phyloP scores from a whole-genome alignment of 2,888 invertebrate genomes.

The Drosophila merina region DNA sequence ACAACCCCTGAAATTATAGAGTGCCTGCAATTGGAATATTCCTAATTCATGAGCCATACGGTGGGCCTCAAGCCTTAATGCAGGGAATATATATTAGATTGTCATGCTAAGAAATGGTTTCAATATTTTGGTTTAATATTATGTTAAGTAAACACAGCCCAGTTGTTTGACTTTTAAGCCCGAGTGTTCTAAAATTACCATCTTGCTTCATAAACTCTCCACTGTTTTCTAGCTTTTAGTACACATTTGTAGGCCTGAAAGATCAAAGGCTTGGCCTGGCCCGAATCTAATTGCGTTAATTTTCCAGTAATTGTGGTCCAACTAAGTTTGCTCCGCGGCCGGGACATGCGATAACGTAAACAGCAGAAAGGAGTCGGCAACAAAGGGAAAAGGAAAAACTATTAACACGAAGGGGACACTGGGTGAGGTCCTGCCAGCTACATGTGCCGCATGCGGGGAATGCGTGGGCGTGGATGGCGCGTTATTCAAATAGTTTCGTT shows the following conservation, averaged over 20 bases:
- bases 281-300: conserved; percentile 72
- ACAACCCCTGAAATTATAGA: conserved; percentile 23
- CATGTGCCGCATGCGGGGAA: conserved; percentile 2
- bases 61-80: conserved; percentile 13
- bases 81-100: conserved; percentile 1
- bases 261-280: conserved; percentile 35
- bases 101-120: neutral
- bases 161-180: neutral
- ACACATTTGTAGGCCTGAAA: conserved; percentile 25
- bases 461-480: conserved; percentile 44
- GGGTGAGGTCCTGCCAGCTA: conserved; percentile 12
- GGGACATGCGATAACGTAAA: conserved; percentile 61
- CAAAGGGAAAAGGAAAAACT: conserved; percentile 60
- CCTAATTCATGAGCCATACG: conserved; percentile 29
- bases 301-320: conserved; percentile 70
- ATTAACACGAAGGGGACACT: conserved; percentile 60
- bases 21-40: conserved; percentile 18
- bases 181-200: neutral
- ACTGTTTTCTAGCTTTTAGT: conserved; percentile 14
- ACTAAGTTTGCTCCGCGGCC: conserved; percentile 31
- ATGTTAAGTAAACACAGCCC: neutral
- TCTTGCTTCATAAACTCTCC: conserved; percentile 1
- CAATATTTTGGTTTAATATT: neutral
- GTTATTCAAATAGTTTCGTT: conserved; percentile 77
- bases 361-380: conserved; percentile 57